Conservation (phyloP, 1,140 invertebrate species). For the Caenorhabditis briggsae region DNA sequence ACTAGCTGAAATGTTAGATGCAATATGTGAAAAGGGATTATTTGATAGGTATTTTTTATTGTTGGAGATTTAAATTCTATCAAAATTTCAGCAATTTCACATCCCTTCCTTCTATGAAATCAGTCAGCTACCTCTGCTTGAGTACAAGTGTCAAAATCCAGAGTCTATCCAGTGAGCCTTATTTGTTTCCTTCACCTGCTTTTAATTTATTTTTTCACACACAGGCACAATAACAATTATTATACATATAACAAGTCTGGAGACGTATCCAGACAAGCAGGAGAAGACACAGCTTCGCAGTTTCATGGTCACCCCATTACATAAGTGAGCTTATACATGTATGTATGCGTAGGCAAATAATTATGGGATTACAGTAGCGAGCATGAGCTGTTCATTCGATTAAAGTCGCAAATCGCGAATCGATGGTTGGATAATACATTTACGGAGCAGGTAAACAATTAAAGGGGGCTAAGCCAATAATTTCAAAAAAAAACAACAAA, state of each 20-base stretch:
- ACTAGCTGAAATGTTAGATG: slow-evolving; percentile 15
- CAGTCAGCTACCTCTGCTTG: slow-evolving; percentile 25
- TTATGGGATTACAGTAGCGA: slow-evolving; percentile 25
- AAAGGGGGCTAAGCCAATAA: not conserved
- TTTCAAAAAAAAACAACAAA: not conserved
- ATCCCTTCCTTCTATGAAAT: slow-evolving; percentile 20
- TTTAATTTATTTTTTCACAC: too few relatives aligned
- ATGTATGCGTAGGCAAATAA: not conserved
- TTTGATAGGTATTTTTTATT: too few relatives aligned
- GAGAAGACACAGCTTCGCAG: slow-evolving; percentile 34
- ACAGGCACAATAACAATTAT: slow-evolving; percentile 47
- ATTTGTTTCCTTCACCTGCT: not conserved
- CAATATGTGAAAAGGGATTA: slow-evolving; percentile 42
- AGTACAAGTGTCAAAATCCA: slow-evolving; percentile 38
- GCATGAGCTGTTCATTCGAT: slow-evolving; percentile 30
- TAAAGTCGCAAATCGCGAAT: slow-evolving; percentile 22
- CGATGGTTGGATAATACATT: slow-evolving; percentile 48
- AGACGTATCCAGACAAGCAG: slow-evolving; percentile 31
- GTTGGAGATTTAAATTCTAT: not conserved
- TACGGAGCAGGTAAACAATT: slow-evolving; percentile 32
- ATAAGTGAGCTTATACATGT: not conserved
- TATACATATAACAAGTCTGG: slow-evolving; percentile 26
- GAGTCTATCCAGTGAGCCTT: slow-evolving; percentile 11
- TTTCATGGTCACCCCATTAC: slow-evolving; percentile 42
- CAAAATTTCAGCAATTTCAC: slow-evolving; percentile 13